Base-by-base conservation (phyloP, 2,888 invertebrate species). In the Dusona sp. region DNA sequence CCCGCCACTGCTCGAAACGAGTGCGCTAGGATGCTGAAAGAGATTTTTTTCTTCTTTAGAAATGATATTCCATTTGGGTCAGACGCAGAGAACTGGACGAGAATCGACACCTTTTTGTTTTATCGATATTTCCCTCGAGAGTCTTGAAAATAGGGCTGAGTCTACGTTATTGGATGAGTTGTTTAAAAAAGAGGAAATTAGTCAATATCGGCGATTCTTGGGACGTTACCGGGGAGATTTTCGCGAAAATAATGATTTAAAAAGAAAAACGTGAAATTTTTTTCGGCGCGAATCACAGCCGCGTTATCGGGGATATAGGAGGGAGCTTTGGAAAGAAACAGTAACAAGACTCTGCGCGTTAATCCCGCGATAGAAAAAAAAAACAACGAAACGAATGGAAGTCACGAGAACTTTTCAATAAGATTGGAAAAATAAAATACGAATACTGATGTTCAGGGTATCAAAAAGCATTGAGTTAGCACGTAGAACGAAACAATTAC, bases 381-480 rank as follows among this genome's bases (percentile, higher is more conserved):
- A 72, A 79, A 51, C 75, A 36, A 74, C 67, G 61, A 65, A 70
- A 74, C 57, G 64, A 87, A 83, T 72, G 61, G 38, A 29, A 45
- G 42, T 75, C 25, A 16, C 54, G 38, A 64, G 22, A 45, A 64
- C 25, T 45, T 57, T 9, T 22, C 19, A 42, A 42, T 54, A 57
- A 19, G 57, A 57, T 11, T 36, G 84, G 84, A 87, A 85, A 87
- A 79, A 88, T 88, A 88, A 85, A 22, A 68, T 90, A 84, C 82
- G 75, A 85, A 78, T 86, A 65, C 77, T 67, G 64, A 85, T 85
- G 42, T 87, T 88, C 90, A 91, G 90, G 89, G 91, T 91, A 92
- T 72, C 87, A 89, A 90, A 61, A 90, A 88, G 90, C 85, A 88
- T 88, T 88, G 87, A 88, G 67, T 86, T 87, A 83, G 85, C 87